phyloP scores from a whole-genome alignment of 2,797 vertebrate genomes.

The Cyprinodon diabolis region DNA sequence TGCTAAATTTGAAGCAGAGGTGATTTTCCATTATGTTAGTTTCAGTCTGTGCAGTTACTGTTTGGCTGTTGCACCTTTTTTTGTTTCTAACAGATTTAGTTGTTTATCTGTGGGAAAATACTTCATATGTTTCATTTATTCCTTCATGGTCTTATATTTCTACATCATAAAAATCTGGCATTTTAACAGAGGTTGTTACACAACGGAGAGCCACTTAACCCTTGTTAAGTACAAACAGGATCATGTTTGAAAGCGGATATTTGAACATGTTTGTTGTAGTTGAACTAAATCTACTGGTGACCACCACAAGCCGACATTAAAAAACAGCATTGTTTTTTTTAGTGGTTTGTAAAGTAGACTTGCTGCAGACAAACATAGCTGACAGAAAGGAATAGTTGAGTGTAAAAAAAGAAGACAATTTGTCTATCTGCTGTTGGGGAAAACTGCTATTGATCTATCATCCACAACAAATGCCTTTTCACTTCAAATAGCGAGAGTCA shows the following conservation, averaged over 20 bases:
- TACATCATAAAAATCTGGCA: background rate
- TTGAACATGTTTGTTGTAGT: background rate
- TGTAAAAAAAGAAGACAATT: slow-evolving; percentile 40
- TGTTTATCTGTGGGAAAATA: too few species aligned
- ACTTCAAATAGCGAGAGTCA: slow-evolving; percentile 59
- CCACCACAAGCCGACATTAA: background rate
- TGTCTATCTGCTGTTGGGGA: slow-evolving; percentile 49
- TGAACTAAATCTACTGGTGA: background rate
- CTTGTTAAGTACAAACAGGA: background rate
- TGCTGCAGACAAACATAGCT: slow-evolving; percentile 30
- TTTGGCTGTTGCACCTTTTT: too few species aligned
- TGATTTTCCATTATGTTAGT: too few species aligned
- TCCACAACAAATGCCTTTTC: slow-evolving; percentile 59
- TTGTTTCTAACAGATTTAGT: too few species aligned
- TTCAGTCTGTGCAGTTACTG: too few species aligned
- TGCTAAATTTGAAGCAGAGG: too few species aligned
- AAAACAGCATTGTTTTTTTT: background rate
- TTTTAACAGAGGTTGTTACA: background rate
- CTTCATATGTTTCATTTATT: too few species aligned
- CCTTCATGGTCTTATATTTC: too few species aligned
- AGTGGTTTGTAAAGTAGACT: background rate
- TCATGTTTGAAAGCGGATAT: background rate
- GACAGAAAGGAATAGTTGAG: slow-evolving; percentile 35
- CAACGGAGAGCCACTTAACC: background rate
- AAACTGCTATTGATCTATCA: slow-evolving; percentile 67